Percentiles rank a stretch among this genome's conserved stretches.
These are phyloP conservation scores for Kryptopterus vitreolus DNA, from an alignment of 2,797 vertebrate genomes.

Conservation along the genomic window DNA sequence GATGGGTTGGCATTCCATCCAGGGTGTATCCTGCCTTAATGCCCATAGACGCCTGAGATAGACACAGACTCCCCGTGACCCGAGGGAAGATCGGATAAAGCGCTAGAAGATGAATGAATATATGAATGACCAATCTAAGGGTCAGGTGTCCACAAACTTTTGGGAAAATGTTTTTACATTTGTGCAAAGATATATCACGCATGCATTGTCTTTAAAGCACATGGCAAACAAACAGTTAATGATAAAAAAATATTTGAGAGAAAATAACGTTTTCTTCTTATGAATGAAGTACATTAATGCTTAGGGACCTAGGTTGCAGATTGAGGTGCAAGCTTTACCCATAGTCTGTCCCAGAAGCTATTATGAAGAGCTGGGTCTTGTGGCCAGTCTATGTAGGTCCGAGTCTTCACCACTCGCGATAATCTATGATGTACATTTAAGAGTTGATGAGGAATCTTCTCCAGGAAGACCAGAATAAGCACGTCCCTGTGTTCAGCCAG, in stretches of 20 bases:
- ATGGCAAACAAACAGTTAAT: neutral
- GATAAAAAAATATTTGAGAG: neutral
- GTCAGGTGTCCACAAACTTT: too few species aligned
- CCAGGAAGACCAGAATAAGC: conserved; percentile 67
- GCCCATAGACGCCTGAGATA: too few species aligned
- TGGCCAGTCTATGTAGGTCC: conserved; percentile 51
- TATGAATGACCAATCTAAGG: too few species aligned
- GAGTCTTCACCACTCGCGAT: conserved; percentile 48
- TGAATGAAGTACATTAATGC: neutral
- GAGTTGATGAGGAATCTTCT: conserved; percentile 60
- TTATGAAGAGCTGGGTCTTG: conserved; percentile 16
- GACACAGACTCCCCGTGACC: too few species aligned
- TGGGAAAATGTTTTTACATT: neutral
- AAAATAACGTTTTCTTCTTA: neutral
- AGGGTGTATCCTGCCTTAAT: too few species aligned
- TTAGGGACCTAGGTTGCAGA: neutral
- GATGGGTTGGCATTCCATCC: too few species aligned
- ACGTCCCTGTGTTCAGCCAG: conserved; percentile 63
- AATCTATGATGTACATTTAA: conserved; percentile 66
- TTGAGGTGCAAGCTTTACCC: conserved; percentile 38
- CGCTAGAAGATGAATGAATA: too few species aligned
- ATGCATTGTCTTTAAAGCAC: neutral
- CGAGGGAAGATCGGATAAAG: too few species aligned
- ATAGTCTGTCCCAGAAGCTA: conserved; percentile 52
- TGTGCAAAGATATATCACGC: neutral